phyloP scores from a whole-genome alignment of 2,888 invertebrate species.

The Meteorus cinctellus region DNA sequence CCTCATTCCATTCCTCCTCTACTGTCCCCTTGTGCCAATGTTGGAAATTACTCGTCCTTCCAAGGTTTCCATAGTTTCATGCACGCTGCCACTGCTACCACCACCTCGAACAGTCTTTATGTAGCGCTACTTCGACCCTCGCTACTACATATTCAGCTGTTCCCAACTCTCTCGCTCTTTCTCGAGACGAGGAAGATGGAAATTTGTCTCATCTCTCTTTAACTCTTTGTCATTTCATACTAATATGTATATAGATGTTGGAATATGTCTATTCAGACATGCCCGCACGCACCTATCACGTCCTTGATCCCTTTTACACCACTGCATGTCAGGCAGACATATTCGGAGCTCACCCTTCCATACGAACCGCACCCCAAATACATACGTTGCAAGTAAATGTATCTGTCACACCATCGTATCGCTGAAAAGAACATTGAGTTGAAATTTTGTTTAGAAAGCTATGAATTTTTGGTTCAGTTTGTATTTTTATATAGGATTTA shows the following conservation, averaged over 20 bases:
- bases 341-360: conserved; percentile 60
- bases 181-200: conserved; percentile 45
- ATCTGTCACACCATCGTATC: no score
- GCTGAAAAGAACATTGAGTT: no score
- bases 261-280: background rate
- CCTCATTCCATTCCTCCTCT: conserved; percentile 24
- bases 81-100: conserved; percentile 47
- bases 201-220: conserved; percentile 44
- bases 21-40: conserved; percentile 36
- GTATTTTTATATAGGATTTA: background rate
- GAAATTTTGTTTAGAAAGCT: background rate
- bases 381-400: conserved; percentile 61
- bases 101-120: conserved; percentile 36
- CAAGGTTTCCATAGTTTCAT: conserved; percentile 42
- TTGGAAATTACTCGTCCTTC: conserved; percentile 16
- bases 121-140: conserved; percentile 45
- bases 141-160: conserved; percentile 37
- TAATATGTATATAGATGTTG: conserved; percentile 22
- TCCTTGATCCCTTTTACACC: conserved; percentile 1
- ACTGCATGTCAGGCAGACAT: conserved; percentile 63
- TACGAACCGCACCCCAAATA: conserved; percentile 72
- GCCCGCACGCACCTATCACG: background rate
- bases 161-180: conserved; percentile 41
- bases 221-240: conserved; percentile 12
- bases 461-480: background rate